Conservation (phyloP, 64 coral and sea anemone genomes). For the Montipora cactus region DNA sequence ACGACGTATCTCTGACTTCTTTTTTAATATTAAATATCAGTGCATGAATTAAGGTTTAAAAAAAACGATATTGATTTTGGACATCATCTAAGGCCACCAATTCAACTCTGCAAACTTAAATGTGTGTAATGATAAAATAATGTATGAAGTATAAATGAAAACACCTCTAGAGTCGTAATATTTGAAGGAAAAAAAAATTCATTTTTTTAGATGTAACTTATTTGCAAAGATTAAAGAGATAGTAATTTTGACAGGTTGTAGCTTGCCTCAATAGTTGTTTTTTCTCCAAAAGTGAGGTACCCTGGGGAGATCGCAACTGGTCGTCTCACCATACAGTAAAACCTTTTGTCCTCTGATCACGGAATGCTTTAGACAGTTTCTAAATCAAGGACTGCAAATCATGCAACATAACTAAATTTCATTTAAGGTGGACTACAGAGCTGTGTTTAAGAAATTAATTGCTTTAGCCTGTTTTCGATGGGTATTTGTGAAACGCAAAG, state of each 20-base stretch:
- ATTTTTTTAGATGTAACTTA: neutral
- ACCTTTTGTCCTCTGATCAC: slow-evolving; percentile 41
- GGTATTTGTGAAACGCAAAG: neutral
- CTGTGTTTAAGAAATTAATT: neutral
- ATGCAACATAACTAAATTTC: neutral
- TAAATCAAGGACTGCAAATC: neutral
- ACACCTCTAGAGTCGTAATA: neutral
- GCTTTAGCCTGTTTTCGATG: neutral
- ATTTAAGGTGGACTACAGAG: neutral
- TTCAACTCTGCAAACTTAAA: neutral
- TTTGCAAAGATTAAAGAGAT: neutral
- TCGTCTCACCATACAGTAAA: slow-evolving; percentile 13
- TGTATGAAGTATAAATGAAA: too few relatives aligned
- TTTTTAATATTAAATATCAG: neutral
- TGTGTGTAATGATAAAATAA: neutral
- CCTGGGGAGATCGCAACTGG: slow-evolving; percentile 16
- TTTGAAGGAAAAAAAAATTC: neutral
- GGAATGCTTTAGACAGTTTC: neutral
- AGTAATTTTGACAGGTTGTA: slow-evolving; percentile 16
- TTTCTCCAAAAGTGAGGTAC: neutral
- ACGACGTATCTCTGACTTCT: neutral
- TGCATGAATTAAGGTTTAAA: neutral
- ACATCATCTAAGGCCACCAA: neutral
- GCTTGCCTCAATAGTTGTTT: slow-evolving; percentile 9
- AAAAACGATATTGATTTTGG: neutral